These are phyloP conservation scores for Phyllostomus discolor DNA, from an alignment of 2,113 vertebrate genomes.

Conservation along the genomic window DNA sequence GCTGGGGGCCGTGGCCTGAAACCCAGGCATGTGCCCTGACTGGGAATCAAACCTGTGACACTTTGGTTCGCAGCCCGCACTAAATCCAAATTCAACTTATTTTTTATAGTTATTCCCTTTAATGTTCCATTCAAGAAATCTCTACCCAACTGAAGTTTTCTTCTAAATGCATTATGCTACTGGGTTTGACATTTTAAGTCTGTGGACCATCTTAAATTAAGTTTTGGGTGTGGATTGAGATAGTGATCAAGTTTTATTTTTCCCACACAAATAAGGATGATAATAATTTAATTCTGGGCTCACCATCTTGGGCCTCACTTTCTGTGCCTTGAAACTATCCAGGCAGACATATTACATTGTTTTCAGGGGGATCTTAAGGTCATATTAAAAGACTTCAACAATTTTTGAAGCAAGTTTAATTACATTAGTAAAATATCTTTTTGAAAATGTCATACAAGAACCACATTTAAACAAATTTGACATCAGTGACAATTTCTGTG, in stretches of 20 bases:
- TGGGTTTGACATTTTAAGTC: neutral
- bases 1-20: no score
- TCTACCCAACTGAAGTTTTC: neutral
- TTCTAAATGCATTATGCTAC: neutral
- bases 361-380: neutral
- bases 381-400: neutral
- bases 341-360: neutral
- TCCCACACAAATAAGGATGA: neutral
- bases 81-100: neutral
- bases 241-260: neutral
- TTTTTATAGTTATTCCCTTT: neutral
- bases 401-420: neutral
- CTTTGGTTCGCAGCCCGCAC: no score
- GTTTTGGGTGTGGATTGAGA: neutral
- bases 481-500: neutral
- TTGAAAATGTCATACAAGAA: conserved; percentile 7
- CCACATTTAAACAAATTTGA: neutral
- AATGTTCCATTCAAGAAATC: neutral
- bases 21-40: no score
- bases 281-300: neutral
- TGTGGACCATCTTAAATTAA: neutral
- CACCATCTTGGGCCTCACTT: neutral
- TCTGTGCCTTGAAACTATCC: neutral
- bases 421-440: neutral
- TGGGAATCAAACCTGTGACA: no score